Base-by-base conservation (phyloP, 30 jellyfish, hydroid and myxozoan species). In the Aurelia coerulea region DNA sequence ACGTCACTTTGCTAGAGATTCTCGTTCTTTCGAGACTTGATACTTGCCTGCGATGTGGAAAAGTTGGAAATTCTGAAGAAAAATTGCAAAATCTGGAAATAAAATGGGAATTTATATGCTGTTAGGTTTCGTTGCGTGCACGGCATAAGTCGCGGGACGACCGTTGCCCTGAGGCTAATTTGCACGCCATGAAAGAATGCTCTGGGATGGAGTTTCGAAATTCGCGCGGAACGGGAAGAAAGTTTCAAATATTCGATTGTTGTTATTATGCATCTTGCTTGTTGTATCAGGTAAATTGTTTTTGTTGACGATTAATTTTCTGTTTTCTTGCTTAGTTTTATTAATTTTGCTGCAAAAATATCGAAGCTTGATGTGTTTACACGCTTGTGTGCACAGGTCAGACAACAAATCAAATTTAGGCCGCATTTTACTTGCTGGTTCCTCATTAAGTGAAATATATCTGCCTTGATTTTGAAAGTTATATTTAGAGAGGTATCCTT, bases 171-270 rank as follows among this genome's bases (percentile, higher is more conserved):
- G 73, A 11, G 63, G 33, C 69, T 18, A 59, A 29, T 37, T 71
- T 71, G 86, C 92, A 71, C 77, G 92, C 92, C 51, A 83, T 83
- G 92, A 83, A 63, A 83, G 80, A 15, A 83, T 83, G 92, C 56
- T 4, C 34, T 65, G 35, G 33, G 84, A 56, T 81, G 91, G 84
- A 81, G 33, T 18, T 8, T 18, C 60, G 69, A 32, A 65, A n/a
- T 34, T 56, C 69, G 5, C 32, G 39, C 1, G 37, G 73, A 59
- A 60, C 14, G 54, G 62, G 59, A 56, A 35, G 50, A 50, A 80
- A 14, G 14, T 10, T 19, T 23, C 74, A 49, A 49, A 19, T 19
- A 31, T 17, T 42, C 62, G 37, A 39, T 41, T 80, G 37, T 46
- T 65, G 59, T 52, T 65, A 46, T 13, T 49, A 15, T 14, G 18